Evolutionary conservation across 1,140 invertebrate species (phyloP).

Genomic region (Aphidius ervi): DNA sequence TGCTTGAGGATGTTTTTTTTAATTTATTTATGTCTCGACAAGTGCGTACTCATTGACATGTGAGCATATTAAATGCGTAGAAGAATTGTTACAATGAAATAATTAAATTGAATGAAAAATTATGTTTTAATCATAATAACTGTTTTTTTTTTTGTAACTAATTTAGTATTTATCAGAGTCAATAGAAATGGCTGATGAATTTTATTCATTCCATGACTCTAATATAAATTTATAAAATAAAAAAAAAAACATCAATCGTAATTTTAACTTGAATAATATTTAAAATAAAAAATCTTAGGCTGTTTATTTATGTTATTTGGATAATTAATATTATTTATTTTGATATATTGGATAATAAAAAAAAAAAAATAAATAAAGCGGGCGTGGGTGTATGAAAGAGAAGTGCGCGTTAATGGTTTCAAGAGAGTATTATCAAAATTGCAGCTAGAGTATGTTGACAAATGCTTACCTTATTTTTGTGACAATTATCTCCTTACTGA

Average conservation of each 20-base stretch:
- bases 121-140: not conserved
- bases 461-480: too few relatives aligned
- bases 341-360: not conserved
- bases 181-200: too few relatives aligned
- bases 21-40: not conserved
- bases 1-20: not conserved
- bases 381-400: slow-evolving; percentile 14
- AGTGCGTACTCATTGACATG: not conserved
- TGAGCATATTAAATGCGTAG: not conserved
- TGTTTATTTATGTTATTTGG: not conserved
- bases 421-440: not conserved
- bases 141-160: not conserved
- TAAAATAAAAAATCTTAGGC: not conserved
- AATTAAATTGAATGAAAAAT: not conserved
- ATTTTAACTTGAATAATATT: not conserved
- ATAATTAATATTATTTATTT: not conserved
- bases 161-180: too few relatives aligned
- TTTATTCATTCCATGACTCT: too few relatives aligned
- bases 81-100: not conserved
- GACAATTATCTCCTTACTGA: too few relatives aligned
- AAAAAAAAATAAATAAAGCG: not conserved
- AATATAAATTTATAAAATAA: slow-evolving; percentile 2
- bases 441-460: not conserved
- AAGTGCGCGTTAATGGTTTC: slow-evolving; percentile 15
- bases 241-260: not conserved